Evolutionary conservation across 2,113 vertebrate genomes (phyloP), one percentile per base, ranked within the genome.

Genomic region (Ceyx margarethae): DNA sequence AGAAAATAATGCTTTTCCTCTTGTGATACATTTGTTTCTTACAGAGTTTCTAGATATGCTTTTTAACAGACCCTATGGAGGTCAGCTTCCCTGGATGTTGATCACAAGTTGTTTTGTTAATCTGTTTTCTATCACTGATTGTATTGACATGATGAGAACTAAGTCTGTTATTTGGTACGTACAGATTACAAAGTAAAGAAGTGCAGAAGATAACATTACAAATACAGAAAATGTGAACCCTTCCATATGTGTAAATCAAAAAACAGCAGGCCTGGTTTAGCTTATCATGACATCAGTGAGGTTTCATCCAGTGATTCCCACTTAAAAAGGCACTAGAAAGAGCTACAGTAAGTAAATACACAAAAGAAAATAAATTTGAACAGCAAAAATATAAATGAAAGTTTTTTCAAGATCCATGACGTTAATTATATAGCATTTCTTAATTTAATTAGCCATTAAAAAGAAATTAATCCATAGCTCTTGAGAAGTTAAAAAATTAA

Each of bases 41-140:
- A 28, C 3, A 74, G 23, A 61, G 50, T 60, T 75, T 45, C 43
- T 78, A 35, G 4, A 26, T 42, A 43, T 15, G 23, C 14, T 6
- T 90, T 71, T 65, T 57, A 73, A 65, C 13, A 53, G n/a, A 77
- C 12, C 2, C 5, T 37, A 6, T 13, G n/a, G 26, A 92, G 73
- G 50, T 56, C 15, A 73, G 8, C 8, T 73, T 67, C 28, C 11
- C 31, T 60, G 40, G 40, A 80, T 13, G 35, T 18, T 71, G 19
- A 7, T 54, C 16, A 69, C 57, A 67, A 57, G 16, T 29, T 56
- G 15, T 18, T 45, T 61, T 5, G 6, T 8, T n/a, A 66, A 5
- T 1, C 1, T 8, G 3, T 67, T 58, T 65, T 73, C 76, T 42
- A 12, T 6, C 15, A 76, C 0, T 1, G 18, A 76, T 0, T 1